Evolutionary conservation across 2,888 invertebrate species (phyloP), one percentile per base, ranked within the genome.

Genomic region (Tiphia femorata): DNA sequence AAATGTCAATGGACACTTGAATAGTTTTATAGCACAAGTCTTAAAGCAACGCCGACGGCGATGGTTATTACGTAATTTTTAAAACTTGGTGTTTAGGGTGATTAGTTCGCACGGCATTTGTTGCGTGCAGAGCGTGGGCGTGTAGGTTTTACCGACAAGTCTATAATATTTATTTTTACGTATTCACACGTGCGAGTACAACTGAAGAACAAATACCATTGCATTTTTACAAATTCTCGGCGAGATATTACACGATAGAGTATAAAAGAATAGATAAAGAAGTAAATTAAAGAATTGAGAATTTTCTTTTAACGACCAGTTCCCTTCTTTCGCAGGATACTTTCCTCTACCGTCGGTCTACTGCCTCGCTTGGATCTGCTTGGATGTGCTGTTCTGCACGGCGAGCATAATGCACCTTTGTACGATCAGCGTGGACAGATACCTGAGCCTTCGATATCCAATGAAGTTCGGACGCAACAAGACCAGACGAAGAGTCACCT

Each of bases 391-490:
- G 1, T 95, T 97, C 81, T 98, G 98, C 84, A 98, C 98, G 0
- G 96, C 97, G 1, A 96, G 96, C 67, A 98, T 98, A 75, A 94
- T 98, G 90, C 98, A 98, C 83, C 87, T 98, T 37, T 97, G 97
- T 81, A 97, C 97, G 35, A 97, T 98, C 80, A 96, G 97, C 64
- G 92, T 98, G 61, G 98, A 98, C 85, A 90, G 97, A 76, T 97
- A 95, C 84, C 88, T 97, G 43, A 96, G 95, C 20, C 88, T 96
- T 49, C 89, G 95, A 17, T 95, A 95, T 77, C 97, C 97, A 0
- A 96, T 98, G 93, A 91, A 93, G 78, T 95, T 95, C 74, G 95
- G 95, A 27, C 87, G 96, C 47, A 95, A 95, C 83, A 96, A 95
- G 81, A 95, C 96, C 8, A 88, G 93, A 53, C 88, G 92, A 56